phyloP scores from a whole-genome alignment of 2,113 vertebrate genomes.

The Rutilus rutilus region DNA sequence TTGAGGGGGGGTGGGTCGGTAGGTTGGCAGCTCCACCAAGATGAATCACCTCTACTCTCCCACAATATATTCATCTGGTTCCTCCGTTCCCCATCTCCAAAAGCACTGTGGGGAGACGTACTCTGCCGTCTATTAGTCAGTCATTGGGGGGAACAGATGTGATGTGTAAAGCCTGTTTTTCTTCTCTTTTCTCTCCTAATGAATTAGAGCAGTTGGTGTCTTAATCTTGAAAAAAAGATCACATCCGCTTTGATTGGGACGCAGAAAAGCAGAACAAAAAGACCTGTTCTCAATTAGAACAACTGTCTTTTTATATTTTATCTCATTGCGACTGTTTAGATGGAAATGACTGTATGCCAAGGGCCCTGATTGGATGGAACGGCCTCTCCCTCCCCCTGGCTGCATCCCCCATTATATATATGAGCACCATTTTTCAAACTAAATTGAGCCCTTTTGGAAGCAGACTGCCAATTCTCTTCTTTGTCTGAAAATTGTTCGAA shows the following conservation, averaged over 20 bases:
- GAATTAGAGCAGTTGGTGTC: constrained; percentile 54
- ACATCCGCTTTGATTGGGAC: constrained; percentile 45
- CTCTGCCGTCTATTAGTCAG: constrained; percentile 48
- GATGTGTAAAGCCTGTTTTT: constrained; percentile 45
- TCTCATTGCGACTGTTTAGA: constrained; percentile 34
- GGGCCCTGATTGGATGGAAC: constrained; percentile 52
- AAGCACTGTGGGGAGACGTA: constrained; percentile 60
- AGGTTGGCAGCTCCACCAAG: constrained; percentile 68
- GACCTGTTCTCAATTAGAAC: constrained; percentile 53
- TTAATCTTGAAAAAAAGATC: constrained; percentile 45
- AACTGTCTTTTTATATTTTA: constrained; percentile 40
- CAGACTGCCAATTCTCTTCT: constrained; percentile 59
- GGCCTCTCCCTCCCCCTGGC: constrained; percentile 14
- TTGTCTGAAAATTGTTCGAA: constrained; percentile 61
- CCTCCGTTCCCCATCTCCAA: constrained; percentile 56
- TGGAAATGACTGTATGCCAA: constrained; percentile 40
- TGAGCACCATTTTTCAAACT: constrained; percentile 63
- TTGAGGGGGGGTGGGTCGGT: constrained; percentile 26
- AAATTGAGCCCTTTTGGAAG: constrained; percentile 64
- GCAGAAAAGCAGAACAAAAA: constrained; percentile 48
- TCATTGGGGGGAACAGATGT: constrained; percentile 49
- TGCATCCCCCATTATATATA: constrained; percentile 55
- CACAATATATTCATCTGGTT: constrained; percentile 71
- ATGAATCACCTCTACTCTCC: constrained; percentile 74
- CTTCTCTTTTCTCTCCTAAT: constrained; percentile 45